Conservation (phyloP, 2,113 vertebrate genomes). For the Garra rufa region DNA sequence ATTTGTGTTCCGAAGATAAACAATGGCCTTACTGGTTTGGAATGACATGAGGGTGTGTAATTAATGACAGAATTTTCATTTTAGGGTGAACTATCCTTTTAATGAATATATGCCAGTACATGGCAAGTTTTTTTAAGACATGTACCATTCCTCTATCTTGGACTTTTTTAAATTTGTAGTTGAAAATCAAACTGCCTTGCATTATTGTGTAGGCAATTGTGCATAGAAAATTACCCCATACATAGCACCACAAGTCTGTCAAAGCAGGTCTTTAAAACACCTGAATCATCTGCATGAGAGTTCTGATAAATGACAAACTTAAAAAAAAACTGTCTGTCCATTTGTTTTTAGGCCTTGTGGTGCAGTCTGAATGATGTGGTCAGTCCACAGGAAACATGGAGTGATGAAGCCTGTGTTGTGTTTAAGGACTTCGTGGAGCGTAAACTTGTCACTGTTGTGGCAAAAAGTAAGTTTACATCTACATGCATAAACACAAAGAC, state of each 20-base stretch:
- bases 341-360: constrained; percentile 80
- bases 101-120: too few relatives aligned
- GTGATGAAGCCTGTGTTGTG: constrained; percentile 73
- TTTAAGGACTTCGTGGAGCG: constrained; percentile 82
- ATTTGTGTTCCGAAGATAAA: too few relatives aligned
- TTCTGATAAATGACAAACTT: background rate
- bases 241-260: background rate
- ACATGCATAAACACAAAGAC: background rate
- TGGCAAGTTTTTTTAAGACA: too few relatives aligned
- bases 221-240: too few relatives aligned
- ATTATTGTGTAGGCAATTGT: too few relatives aligned
- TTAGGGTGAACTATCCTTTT: too few relatives aligned
- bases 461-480: constrained; percentile 77
- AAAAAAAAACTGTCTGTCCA: background rate
- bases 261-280: background rate
- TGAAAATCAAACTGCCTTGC: too few relatives aligned
- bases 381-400: constrained; percentile 80
- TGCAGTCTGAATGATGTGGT: constrained; percentile 83
- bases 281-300: background rate
- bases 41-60: too few relatives aligned
- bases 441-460: constrained; percentile 78
- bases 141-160: too few relatives aligned
- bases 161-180: too few relatives aligned
- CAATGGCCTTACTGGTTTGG: too few relatives aligned
- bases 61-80: too few relatives aligned